Base-by-base conservation (phyloP, 2,797 vertebrate species). In the Leuciscus waleckii region DNA sequence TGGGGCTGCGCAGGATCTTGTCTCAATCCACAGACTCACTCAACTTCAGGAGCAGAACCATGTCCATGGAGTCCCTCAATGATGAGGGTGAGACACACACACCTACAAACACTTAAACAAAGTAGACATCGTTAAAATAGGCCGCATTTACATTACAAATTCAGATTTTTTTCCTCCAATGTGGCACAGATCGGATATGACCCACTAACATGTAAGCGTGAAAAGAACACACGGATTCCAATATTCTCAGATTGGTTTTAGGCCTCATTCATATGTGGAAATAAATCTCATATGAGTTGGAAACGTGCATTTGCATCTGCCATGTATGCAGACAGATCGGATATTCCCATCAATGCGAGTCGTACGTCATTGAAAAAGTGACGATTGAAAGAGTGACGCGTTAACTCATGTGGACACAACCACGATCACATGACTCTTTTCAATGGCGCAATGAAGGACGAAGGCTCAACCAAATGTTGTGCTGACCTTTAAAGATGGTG, bases 1-100 rank as follows among this genome's bases (percentile, higher is more conserved):
- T 98, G 93, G 97, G 97, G 16, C 94, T 98, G 74, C 96, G 97
- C 39, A 94, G 97, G 76, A 98, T 98, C 87, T 94, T 98, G 21
- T 98, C 97, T 51, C 97, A 98, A 89, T 98, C 97, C 90, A 98
- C 97, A 0, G 97, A 98, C 63, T 97, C 97, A 0, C 95, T 98
- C 54, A 98, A 96, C 92, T 93, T 97, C 94, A 95, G 96, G 87
- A 96, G 94, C 94, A 94, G 97, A 49, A 95, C 97, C 0, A 92
- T 97, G 61, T 98, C 97, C 0, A 94, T 98, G 91, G 97, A 98
- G 89, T 98, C 97, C 0, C 95, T 98, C 68, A 97, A 96, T 0
- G 97, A 98, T 0, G 97, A 98, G 85, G 97, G 97, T 97, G 92
- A 89, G 89, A 43, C 58, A 69, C 41, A 70, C 63, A 75, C 79